phyloP scores from a whole-genome alignment of 1,140 invertebrate species.

The Drosophila dunni region DNA sequence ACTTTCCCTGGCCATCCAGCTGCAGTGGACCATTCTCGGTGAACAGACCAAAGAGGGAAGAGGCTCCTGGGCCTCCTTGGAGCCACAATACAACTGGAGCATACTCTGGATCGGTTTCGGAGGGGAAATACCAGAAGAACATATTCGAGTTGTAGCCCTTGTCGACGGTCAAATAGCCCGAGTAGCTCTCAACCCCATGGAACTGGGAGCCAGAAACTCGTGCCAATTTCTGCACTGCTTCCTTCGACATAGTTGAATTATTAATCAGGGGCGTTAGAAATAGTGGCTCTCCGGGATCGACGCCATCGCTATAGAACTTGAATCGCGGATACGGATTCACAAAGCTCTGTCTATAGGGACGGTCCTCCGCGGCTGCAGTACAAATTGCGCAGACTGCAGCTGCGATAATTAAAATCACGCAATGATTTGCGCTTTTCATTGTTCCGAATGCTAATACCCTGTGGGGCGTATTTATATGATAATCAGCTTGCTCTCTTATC shows the following conservation, averaged over 20 bases:
- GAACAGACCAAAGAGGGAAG: slow-evolving; percentile 92
- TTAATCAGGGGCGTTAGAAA: slow-evolving; percentile 73
- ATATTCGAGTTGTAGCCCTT: slow-evolving; percentile 91
- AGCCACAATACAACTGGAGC: slow-evolving; percentile 93
- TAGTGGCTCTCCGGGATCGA: slow-evolving; percentile 75
- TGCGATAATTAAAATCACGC: slow-evolving; percentile 49
- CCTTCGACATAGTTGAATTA: slow-evolving; percentile 40
- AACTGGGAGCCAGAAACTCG: slow-evolving; percentile 61
- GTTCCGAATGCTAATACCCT: slow-evolving; percentile 11
- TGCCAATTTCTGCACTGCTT: slow-evolving; percentile 60
- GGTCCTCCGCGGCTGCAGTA: slow-evolving; percentile 1
- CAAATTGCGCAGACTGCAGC: not conserved
- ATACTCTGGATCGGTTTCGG: slow-evolving; percentile 84
- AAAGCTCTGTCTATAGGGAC: slow-evolving; percentile 63
- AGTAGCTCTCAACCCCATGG: slow-evolving; percentile 73
- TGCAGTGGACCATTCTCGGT: slow-evolving; percentile 92
- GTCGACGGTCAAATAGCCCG: slow-evolving; percentile 91
- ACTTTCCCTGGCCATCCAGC: slow-evolving; percentile 87
- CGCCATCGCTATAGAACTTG: slow-evolving; percentile 59
- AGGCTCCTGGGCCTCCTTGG: slow-evolving; percentile 92
- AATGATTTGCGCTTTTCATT: slow-evolving; percentile 76
- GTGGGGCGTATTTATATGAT: not conserved
- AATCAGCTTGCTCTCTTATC: slow-evolving; percentile 19
- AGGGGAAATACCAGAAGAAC: slow-evolving; percentile 96
- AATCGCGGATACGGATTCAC: slow-evolving; percentile 80